Base-by-base conservation (phyloP, 2,113 vertebrate species). In the Gila orcuttii region DNA sequence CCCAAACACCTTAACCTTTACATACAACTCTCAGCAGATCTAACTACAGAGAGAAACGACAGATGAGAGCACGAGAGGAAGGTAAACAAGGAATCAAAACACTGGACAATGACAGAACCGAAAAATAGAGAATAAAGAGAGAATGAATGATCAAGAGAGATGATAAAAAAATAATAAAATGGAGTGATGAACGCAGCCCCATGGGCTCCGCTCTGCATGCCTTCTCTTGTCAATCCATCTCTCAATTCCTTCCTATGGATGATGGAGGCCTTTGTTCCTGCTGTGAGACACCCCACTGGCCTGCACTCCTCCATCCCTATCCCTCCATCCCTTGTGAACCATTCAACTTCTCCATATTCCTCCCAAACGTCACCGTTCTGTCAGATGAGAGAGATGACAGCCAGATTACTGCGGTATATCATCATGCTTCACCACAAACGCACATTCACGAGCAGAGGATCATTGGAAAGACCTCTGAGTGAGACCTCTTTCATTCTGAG, bases 1-100 rank as follows among this genome's bases (percentile, higher is more conserved):
- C 91, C 88, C 89, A 66, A 81, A 81, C 42, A 81, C 62, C 85
- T 77, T 55, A 9, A 81, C 87, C 89, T 90, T 89, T 91, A 91
- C 91, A 89, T 92, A 85, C 60, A 66, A 21, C 87, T 84, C 89
- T 85, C 81, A 88, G 80, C 85, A 52, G 19, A 82, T 85, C 84
- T 78, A 59, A 23, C 11, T 86, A 60, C 79, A 17, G 31, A 21
- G 50, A 45, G 42, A 28, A 19, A 82, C 33, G 57, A 79, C 52
- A 13, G 76, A 85, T 42, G 19, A 86, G 77, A 50, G 81, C 28
- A 23, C 28, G 36, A 84, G n/a, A 69, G 59, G 64, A 21, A 57
- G 83, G 47, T 55, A 57, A 64, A 85, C 55, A 25, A 75, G 31
- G 50, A 42, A 42, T 45, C 69, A 55, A 45, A 11, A 78, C 2